Evolutionary conservation across 2,888 invertebrate genomes (phyloP).

Genomic region (Emmelina monodactyla): DNA sequence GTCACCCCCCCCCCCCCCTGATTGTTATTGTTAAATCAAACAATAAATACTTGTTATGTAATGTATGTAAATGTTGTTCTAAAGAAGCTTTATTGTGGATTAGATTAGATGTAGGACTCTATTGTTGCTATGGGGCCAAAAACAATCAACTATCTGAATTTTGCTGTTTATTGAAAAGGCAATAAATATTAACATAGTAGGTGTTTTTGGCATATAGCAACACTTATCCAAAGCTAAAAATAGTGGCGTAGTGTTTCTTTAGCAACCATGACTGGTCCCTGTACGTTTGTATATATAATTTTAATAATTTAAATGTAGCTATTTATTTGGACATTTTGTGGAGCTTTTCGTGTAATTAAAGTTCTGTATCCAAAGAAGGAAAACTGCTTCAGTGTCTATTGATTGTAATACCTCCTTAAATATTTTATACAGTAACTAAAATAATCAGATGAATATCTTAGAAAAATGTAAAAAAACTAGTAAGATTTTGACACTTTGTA

Average conservation of each 20-base stretch:
- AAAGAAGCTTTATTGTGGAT: constrained; percentile 61
- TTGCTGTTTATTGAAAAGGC: too few relatives aligned
- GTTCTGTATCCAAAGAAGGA: too few relatives aligned
- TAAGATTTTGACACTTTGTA: too few relatives aligned
- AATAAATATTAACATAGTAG: too few relatives aligned
- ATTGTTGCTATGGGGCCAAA: not conserved
- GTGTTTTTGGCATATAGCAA: constrained; percentile 49
- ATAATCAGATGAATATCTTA: too few relatives aligned
- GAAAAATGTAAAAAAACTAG: too few relatives aligned
- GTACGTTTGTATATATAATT: constrained; percentile 44
- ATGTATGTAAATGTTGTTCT: constrained; percentile 59
- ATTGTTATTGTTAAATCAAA: constrained; percentile 33
- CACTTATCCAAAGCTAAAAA: constrained; percentile 56
- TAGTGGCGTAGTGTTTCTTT: constrained; percentile 45
- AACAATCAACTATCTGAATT: too few relatives aligned
- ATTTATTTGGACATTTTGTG: constrained; percentile 52
- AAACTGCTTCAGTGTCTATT: too few relatives aligned
- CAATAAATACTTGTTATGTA: constrained; percentile 35
- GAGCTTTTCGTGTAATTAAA: constrained; percentile 42
- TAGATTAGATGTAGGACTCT: constrained; percentile 48
- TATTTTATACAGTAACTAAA: too few relatives aligned
- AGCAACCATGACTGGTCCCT: constrained; percentile 32
- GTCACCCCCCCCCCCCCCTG: constrained; percentile 21
- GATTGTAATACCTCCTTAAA: too few relatives aligned
- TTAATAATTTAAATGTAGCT: constrained; percentile 40